Percentiles rank a stretch among this genome's conserved stretches.
These are phyloP conservation scores for Aelia acuminata DNA, from an alignment of 2,888 invertebrate species.

Conservation along the genomic window DNA sequence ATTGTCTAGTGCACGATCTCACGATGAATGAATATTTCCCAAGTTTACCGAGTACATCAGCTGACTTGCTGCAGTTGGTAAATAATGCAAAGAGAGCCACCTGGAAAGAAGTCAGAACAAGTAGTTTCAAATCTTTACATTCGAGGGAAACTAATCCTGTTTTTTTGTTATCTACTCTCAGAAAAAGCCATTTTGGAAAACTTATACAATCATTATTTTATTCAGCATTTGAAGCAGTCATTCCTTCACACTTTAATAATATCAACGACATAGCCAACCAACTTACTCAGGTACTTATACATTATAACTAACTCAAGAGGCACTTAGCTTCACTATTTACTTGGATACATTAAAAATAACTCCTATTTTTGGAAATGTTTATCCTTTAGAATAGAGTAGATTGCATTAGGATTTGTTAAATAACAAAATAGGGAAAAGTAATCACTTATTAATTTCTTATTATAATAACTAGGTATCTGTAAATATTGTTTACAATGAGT, in stretches of 20 bases:
- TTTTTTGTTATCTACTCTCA: conserved; percentile 6
- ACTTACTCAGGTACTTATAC: background rate
- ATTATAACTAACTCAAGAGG: background rate
- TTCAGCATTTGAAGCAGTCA: conserved; percentile 33
- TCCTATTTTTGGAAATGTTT: too few species aligned
- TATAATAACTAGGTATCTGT: too few species aligned
- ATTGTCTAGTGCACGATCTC: background rate
- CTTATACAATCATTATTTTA: background rate
- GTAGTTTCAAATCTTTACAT: background rate
- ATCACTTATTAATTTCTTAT: too few species aligned
- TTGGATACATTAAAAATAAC: background rate
- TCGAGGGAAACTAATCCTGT: background rate
- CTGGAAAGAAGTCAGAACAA: conserved; percentile 43
- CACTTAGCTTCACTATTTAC: background rate
- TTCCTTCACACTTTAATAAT: conserved; percentile 10
- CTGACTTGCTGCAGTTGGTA: background rate
- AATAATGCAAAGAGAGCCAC: background rate
- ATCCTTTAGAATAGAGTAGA: background rate
- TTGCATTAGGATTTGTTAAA: background rate
- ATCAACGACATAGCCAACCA: conserved; percentile 22
- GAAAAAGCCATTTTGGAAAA: background rate
- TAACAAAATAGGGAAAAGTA: too few species aligned
- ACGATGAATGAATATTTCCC: background rate
- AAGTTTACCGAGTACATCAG: background rate
- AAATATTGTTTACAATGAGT: too few species aligned